Evolutionary conservation across 2,888 invertebrate species (phyloP).

Genomic region (Aphidius colemani): DNA sequence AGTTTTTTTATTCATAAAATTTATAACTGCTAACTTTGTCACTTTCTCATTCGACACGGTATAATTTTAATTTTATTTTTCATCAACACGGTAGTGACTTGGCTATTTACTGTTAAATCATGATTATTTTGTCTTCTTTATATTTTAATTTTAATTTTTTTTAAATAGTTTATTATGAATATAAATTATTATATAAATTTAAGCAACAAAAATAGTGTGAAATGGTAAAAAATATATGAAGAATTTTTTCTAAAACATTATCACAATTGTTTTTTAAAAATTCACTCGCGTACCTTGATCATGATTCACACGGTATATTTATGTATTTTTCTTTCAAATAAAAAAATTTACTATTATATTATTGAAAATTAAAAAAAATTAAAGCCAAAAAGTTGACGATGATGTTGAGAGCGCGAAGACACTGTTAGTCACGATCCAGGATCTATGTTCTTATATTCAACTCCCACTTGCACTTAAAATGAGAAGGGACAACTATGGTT

Average conservation of each 20-base stretch:
- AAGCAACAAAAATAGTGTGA: background rate
- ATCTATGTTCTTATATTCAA: slow-evolving; percentile 57
- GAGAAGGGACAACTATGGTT: slow-evolving; percentile 16
- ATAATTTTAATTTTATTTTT: background rate
- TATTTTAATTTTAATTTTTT: background rate
- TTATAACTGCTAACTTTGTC: background rate
- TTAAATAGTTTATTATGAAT: background rate
- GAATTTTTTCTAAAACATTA: background rate
- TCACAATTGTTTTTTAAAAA: background rate
- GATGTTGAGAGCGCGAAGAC: slow-evolving; percentile 53
- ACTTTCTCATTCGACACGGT: slow-evolving; percentile 6
- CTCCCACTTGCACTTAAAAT: slow-evolving; percentile 50
- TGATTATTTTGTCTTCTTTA: background rate
- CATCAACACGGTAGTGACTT: slow-evolving; percentile 9
- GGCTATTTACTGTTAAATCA: background rate
- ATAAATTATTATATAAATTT: background rate
- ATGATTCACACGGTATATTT: background rate
- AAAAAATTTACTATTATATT: slow-evolving; percentile 24
- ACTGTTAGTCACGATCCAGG: slow-evolving; percentile 58
- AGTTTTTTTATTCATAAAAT: background rate
- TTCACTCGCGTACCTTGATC: slow-evolving; percentile 25
- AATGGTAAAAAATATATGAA: background rate
- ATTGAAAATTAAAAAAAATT: no score
- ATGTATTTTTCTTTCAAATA: background rate
- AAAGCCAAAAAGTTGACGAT: background rate